Base-by-base conservation (phyloP, 2,888 invertebrate genomes). In the Polydrusus pterygomalis region DNA sequence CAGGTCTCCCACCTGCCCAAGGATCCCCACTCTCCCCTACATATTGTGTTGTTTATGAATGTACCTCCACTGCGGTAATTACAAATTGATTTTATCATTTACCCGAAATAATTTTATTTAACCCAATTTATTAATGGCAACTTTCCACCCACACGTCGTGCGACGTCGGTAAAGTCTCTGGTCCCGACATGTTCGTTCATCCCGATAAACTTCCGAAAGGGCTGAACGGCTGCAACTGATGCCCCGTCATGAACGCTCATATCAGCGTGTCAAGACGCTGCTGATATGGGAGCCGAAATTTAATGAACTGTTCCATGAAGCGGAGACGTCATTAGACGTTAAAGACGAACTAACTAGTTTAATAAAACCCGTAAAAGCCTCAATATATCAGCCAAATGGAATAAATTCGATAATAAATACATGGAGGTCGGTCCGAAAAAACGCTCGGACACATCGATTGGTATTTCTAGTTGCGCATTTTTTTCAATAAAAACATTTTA, bases 271-370 rank as follows among this genome's bases (percentile, higher is more conserved):
- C 54, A 54, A 54, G 54, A 54, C 34, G 34, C 34, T 54, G 34
- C 34, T 54, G 54, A 25, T 54, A 54, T 54, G 25, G 54, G 30
- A 54, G 54, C 54, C 54, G 25, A 25, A 54, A 54, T 54, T 54
- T 54, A 54, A 54, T 54, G 54, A 54, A 54, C 54, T 25, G 25
- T 5, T 25, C 25, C 20, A 54, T 54, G 17, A 25, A 51, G 51
- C 18, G 54, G 18, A 25, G 54, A 11, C 25, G 13, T 30, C 20
- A 20, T 11, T 20, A 51, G 10, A 2, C 18, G 7, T 30, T 25
- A 54, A 54, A 25, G 54, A 20, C 25, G 25, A 54, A 5, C 10
- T 25, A 54, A 54, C 25, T 3, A n/a, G 25, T 54, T 54, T 25
- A 54, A 54, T 54, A 30, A 25, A 54, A 54, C n/a, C 13, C 9